These are phyloP conservation scores for Engystomops pustulosus DNA, from an alignment of 2,113 vertebrate species.

Conservation along the genomic window DNA sequence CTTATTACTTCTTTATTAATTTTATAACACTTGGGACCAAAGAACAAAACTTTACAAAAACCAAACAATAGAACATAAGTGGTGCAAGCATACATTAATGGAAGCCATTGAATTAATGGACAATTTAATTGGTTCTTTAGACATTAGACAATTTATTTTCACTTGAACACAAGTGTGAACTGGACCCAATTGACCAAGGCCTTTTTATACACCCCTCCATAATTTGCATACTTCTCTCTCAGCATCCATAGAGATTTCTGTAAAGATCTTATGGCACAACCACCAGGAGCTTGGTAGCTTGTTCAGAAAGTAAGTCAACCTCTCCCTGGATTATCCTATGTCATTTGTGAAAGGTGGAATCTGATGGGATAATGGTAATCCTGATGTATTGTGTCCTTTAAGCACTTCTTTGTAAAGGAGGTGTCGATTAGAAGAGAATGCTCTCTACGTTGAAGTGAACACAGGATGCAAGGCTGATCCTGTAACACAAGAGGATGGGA, in stretches of 20 bases:
- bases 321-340: slow-evolving; percentile 38
- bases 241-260: background rate
- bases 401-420: slow-evolving; percentile 31
- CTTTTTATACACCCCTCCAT: background rate
- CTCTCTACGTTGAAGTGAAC: background rate
- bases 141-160: too few relatives aligned
- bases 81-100: too few relatives aligned
- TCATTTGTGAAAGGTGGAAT: slow-evolving; percentile 29
- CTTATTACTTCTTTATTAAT: too few relatives aligned
- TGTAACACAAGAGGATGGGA: slow-evolving; percentile 34
- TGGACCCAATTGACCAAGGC: too few relatives aligned
- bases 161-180: too few relatives aligned
- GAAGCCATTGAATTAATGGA: too few relatives aligned
- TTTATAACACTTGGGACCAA: too few relatives aligned
- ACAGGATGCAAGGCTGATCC: slow-evolving; percentile 17
- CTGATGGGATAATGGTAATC: slow-evolving; percentile 35
- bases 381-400: slow-evolving; percentile 11
- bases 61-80: too few relatives aligned
- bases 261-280: background rate
- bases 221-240: background rate
- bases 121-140: too few relatives aligned
- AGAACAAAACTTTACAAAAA: too few relatives aligned
- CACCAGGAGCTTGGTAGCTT: slow-evolving; percentile 7
- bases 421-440: slow-evolving; percentile 34
- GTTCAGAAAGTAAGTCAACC: slow-evolving; percentile 19